These are phyloP conservation scores for Eupithecia tripunctaria DNA, from an alignment of 2,888 invertebrate genomes.

Conservation along the genomic window DNA sequence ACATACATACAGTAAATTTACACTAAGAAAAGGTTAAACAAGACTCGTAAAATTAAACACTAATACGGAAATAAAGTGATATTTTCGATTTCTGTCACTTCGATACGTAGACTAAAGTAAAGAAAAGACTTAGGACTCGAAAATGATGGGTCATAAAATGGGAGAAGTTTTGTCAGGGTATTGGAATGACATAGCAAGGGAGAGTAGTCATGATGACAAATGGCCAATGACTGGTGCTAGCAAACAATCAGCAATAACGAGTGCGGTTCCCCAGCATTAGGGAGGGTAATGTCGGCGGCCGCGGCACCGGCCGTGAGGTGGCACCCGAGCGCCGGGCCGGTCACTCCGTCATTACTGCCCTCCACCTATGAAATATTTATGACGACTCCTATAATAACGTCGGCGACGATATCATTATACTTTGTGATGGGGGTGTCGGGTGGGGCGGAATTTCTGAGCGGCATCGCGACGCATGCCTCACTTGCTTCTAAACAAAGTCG, in stretches of 20 bases:
- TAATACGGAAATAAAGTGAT: no score
- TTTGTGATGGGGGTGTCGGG: slow-evolving; percentile 85
- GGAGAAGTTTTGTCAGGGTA: background rate
- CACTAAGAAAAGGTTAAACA: no score
- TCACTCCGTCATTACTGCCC: slow-evolving; percentile 84
- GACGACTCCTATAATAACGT: slow-evolving; percentile 83
- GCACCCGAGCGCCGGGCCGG: slow-evolving; percentile 63
- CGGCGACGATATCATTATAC: slow-evolving; percentile 85
- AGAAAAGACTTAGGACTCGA: background rate
- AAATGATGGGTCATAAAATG: background rate
- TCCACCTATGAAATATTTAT: slow-evolving; percentile 84
- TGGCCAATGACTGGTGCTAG: slow-evolving; percentile 42
- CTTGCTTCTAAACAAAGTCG: slow-evolving; percentile 67
- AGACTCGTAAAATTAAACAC: no score
- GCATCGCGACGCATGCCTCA: slow-evolving; percentile 49
- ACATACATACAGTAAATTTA: no score
- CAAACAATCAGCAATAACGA: slow-evolving; percentile 43
- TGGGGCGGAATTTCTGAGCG: slow-evolving; percentile 84
- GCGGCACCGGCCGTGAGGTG: slow-evolving; percentile 33
- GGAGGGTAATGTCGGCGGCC: slow-evolving; percentile 24
- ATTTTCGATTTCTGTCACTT: no score
- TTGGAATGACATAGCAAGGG: slow-evolving; percentile 17
- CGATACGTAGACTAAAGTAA: no score
- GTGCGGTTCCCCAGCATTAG: slow-evolving; percentile 30
- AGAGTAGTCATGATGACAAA: slow-evolving; percentile 37